Base-by-base conservation (phyloP, 2,888 invertebrate genomes). In the Synanthedon andrenaeformis region DNA sequence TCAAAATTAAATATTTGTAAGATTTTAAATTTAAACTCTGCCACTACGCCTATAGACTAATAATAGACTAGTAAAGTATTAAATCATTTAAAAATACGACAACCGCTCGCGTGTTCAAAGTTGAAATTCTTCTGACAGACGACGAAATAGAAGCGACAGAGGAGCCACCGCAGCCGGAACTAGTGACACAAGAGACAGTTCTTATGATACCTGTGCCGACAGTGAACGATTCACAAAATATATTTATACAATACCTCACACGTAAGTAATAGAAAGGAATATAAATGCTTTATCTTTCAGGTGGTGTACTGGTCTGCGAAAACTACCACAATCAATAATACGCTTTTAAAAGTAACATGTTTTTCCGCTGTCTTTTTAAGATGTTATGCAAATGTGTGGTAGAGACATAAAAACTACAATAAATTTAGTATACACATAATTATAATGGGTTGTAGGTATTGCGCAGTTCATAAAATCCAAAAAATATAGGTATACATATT, bases 231-330 rank as follows among this genome's bases (percentile, higher is more conserved):
- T 69, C 77, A 54, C 67, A 66, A 54, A 76, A 71, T 61, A 69
- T 80, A 65, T 83, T 73, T 74, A 87, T 87, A 69, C 75, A 76
- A 65, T 87, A 85, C 63, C 66, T 87, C 51, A 86, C 86, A 79
- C 85, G 86, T 87, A 82, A 87, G 86, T 85, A 51, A 13, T 51
- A 35, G 41, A 41, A 23, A 10, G 4, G 17, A 45, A 51, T n/a
- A 12, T 42, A 17, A 35, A 49, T 45, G n/a, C 17, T 54, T 66
- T 79, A 59, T 79, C 77, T 84, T 84, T 53, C 82, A 84, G 83
- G 58, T 42, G 52, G 42, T 35, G 23, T 41, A 42, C 51, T 49
- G 49, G 48, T 49, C 53, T 41, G 6, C 12, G 12, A 45, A 14
- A 45, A 12, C 45, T 35, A 10, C 35, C 2, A 14, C 5, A 45